Conservation (phyloP, 2,113 vertebrate species). For the Sylvilagus bachmani region DNA sequence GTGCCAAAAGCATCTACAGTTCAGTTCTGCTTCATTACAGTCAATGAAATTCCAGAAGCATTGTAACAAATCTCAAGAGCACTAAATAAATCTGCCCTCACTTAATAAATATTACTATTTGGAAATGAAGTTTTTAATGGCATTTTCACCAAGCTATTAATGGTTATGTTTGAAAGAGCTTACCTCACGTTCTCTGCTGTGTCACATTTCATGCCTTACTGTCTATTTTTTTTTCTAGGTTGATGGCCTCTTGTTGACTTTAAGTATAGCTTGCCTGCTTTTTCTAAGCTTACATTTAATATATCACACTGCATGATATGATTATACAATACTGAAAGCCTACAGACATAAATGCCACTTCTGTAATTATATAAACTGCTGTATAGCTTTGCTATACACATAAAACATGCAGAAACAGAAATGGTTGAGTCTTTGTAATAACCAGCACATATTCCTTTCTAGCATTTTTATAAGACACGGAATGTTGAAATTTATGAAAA, state of each 20-base stretch:
- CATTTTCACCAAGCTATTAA: conserved; percentile 44
- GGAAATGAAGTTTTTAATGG: conserved; percentile 42
- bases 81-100: not conserved
- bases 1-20: not conserved
- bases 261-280: conserved; percentile 57
- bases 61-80: not conserved
- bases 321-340: conserved; percentile 19
- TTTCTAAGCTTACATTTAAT: conserved; percentile 65
- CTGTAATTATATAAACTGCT: conserved; percentile 23
- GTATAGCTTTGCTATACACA: not conserved
- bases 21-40: not conserved
- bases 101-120: conserved; percentile 50
- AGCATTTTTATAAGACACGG: conserved; percentile 38
- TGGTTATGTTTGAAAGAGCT: not conserved
- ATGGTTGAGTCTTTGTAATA: not conserved
- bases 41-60: not conserved
- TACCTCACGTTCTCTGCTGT: not conserved
- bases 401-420: conserved; percentile 37
- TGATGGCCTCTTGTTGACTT: conserved; percentile 53
- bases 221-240: not conserved
- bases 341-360: not conserved
- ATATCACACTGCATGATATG: not conserved
- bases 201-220: not conserved
- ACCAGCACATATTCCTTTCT: not conserved
- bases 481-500: conserved; percentile 45